Conservation (phyloP, 2,113 vertebrate species). For the Esox niger region DNA sequence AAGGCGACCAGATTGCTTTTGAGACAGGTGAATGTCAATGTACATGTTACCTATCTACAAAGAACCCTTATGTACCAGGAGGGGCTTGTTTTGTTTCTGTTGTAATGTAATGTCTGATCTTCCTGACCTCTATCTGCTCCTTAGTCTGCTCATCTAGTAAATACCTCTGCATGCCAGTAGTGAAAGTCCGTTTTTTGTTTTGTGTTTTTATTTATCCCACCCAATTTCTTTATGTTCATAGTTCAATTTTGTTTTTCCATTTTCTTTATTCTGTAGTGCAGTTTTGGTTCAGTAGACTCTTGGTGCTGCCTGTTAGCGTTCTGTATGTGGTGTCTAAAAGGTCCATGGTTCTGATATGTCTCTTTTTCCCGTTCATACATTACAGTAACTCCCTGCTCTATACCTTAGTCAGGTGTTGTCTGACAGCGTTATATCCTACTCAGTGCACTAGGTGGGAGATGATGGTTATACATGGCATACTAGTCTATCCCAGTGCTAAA, state of each 20-base stretch:
- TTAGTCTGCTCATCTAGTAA: slow-evolving; percentile 37
- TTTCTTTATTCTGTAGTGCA: slow-evolving; percentile 41
- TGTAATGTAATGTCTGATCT: slow-evolving; percentile 25
- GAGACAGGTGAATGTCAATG: slow-evolving; percentile 34
- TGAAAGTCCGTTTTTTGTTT: slow-evolving; percentile 28
- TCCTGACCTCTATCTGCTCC: slow-evolving; percentile 44
- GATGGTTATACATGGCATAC: not conserved
- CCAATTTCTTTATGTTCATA: slow-evolving; percentile 25
- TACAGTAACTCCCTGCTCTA: slow-evolving; percentile 29
- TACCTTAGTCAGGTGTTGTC: slow-evolving; percentile 2
- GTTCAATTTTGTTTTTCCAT: slow-evolving; percentile 24
- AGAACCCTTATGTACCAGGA: slow-evolving; percentile 26
- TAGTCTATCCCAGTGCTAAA: slow-evolving; percentile 16
- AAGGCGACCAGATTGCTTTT: slow-evolving; percentile 35
- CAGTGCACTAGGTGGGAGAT: too few species aligned
- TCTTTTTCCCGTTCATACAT: slow-evolving; percentile 59
- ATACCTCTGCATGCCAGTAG: slow-evolving; percentile 61
- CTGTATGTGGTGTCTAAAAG: slow-evolving; percentile 53
- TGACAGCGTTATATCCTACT: too few species aligned
- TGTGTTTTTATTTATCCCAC: slow-evolving; percentile 29
- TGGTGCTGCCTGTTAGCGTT: slow-evolving; percentile 48
- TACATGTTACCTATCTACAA: slow-evolving; percentile 13
- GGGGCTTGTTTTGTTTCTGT: slow-evolving; percentile 36
- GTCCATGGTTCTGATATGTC: slow-evolving; percentile 57
- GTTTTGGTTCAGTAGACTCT: slow-evolving; percentile 52